phyloP scores from a whole-genome alignment of 2,888 invertebrate species.

The Zelleria hepariella region DNA sequence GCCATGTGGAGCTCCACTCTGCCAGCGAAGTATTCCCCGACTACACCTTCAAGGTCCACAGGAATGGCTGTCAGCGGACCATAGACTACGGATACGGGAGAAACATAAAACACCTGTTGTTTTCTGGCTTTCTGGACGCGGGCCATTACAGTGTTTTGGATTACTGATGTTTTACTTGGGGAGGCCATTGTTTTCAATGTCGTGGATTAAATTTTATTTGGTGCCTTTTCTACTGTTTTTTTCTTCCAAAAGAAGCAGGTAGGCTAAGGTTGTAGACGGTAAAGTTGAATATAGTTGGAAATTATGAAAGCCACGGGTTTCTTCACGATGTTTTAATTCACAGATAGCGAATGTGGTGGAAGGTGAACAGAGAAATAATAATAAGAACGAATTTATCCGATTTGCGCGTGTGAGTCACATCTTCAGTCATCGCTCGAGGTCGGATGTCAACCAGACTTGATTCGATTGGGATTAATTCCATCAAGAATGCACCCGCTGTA shows the following conservation, averaged over 20 bases:
- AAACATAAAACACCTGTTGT: constrained; percentile 45
- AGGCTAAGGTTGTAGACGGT: too few species aligned
- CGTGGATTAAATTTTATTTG: background rate
- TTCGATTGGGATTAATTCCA: constrained; percentile 17
- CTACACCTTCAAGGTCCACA: constrained; percentile 51
- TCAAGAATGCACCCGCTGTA: constrained; percentile 10
- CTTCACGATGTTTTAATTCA: too few species aligned
- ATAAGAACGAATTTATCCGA: background rate
- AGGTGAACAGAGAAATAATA: too few species aligned
- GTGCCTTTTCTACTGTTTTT: background rate
- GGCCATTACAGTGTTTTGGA: constrained; percentile 61
- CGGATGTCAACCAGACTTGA: constrained; percentile 9
- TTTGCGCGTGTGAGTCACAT: background rate
- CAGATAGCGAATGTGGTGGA: too few species aligned
- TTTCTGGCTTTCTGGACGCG: constrained; percentile 52
- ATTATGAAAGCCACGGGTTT: too few species aligned
- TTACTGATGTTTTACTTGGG: constrained; percentile 14
- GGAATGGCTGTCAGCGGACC: constrained; percentile 34
- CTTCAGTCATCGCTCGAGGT: background rate
- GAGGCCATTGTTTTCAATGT: too few species aligned
- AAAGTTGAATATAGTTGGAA: too few species aligned
- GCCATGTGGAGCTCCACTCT: constrained; percentile 54
- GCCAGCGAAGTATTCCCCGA: constrained; percentile 45
- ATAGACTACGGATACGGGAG: constrained; percentile 51
- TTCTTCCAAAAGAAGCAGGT: too few species aligned